Evolutionary conservation across 2,888 invertebrate genomes (phyloP).

Genomic region (Yponomeuta plumbellus): DNA sequence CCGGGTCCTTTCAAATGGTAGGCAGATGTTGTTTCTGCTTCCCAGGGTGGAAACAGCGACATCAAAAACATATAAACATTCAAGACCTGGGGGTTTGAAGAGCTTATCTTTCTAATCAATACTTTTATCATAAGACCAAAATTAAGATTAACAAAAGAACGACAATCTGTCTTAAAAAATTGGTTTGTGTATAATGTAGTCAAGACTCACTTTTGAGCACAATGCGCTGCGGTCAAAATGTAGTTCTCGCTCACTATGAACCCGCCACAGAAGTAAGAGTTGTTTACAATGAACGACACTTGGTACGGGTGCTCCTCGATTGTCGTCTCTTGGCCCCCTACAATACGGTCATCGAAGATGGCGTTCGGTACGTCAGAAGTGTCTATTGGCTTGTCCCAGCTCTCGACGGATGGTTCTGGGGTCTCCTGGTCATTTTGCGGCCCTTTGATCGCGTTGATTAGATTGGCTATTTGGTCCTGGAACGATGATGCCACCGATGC

Average conservation of each 20-base stretch:
- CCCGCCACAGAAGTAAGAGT: slow-evolving; percentile 65
- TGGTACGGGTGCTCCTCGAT: slow-evolving; percentile 63
- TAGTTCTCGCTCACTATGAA: slow-evolving; percentile 61
- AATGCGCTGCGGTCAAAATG: slow-evolving; percentile 69
- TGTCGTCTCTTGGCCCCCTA: slow-evolving; percentile 55
- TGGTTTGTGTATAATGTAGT: slow-evolving; percentile 3
- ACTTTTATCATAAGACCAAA: too few relatives aligned
- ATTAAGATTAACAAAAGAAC: too few relatives aligned
- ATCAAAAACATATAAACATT: too few relatives aligned
- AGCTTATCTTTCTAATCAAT: too few relatives aligned
- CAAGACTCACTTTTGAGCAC: slow-evolving; percentile 55
- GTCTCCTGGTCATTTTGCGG: neutral
- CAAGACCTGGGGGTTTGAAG: too few relatives aligned
- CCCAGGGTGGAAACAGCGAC: too few relatives aligned
- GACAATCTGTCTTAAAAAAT: too few relatives aligned
- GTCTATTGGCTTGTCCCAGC: slow-evolving; percentile 19
- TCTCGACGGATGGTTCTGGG: neutral
- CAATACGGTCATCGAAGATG: slow-evolving; percentile 45
- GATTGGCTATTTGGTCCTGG: neutral
- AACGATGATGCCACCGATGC: neutral
- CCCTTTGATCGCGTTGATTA: neutral
- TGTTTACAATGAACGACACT: slow-evolving; percentile 60
- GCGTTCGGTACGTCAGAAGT: slow-evolving; percentile 24
- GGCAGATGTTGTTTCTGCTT: too few relatives aligned
- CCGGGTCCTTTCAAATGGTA: too few relatives aligned